Base-by-base conservation (phyloP, 2,113 vertebrate species). In the Acanthochromis polyacanthus region DNA sequence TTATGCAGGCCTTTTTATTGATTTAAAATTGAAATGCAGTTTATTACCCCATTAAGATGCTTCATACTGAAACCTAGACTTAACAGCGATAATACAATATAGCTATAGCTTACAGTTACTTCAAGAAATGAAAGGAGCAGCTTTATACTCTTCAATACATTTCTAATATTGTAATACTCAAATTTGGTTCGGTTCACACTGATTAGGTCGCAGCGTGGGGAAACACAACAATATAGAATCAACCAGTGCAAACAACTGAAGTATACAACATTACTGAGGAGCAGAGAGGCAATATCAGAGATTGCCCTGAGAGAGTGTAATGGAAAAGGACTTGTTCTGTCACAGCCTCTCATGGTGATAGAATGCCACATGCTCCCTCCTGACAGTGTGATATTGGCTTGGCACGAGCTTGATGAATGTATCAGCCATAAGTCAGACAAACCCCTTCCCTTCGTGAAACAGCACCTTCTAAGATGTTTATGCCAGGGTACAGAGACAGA, bases 361-460 rank as follows among this genome's bases (percentile, higher is more conserved):
- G 93, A 95, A 94, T 91, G 91, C 87, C 92, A 92, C 89, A 87
- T 78, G 88, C 87, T 90, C 76, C 88, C 76, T 68, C 82, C 80
- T 94, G 95, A 94, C 94, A 93, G 89, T 93, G 89, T 89, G 87
- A 93, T 93, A 94, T 94, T 93, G 92, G 93, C 85, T 90, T 81
- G 73, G 90, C 78, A 88, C 57, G 45, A 84, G 89, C 81, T 90
- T 95, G 94, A 95, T 95, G 91, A 94, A 95, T 95, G 92, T 74
- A 89, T 89, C 83, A 90, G 89, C 89, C 87, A 90, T 85, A 89
- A 93, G 92, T 91, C 88, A 91, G 88, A 89, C 73, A 88, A 89
- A 90, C 67, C 84, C 73, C 63, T 56, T 69, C 82, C 86, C 80
- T 75, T 90, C 86, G 75, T 79, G 81, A 61, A 71, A 82, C 84